Evolutionary conservation across 2,113 vertebrate genomes (phyloP), one percentile per base, ranked within the genome.

Genomic region (Leucosticte australis): DNA sequence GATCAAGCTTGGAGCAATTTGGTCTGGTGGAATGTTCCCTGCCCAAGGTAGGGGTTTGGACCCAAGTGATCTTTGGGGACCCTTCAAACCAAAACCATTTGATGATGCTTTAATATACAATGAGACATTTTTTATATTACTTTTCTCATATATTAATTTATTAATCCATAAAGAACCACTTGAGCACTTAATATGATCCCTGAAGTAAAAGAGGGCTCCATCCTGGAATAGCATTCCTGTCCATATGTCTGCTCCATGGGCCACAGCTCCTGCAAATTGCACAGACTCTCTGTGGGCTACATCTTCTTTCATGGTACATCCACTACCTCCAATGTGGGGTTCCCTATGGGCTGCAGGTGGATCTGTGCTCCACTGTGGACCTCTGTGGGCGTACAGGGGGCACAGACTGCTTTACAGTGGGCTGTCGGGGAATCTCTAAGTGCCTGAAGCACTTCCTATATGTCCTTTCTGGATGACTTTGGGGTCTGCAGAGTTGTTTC

Each of bases 291-390:
- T 33, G 11, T 53, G 52, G 53, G 53, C 30, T 60, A 11, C 22
- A 28, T 60, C 55, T 69, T 69, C 55, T 27, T 49, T 44, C 13
- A 52, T 23, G 24, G 11, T 31, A 39, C 7, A 31, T 30, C 8
- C 35, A 15, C 6, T 11, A 44, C 20, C 10, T 37, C 15, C 15
- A 17, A 0, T 0, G 0, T 55, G 35, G 42, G 2, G 15, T 27
- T 60, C 6, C 21, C 33, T 19, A 0, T 13, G 20, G 59, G 20
- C n/a, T 71, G 46, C 33, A 41, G 28, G 10, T 80, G 20, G 9
- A 14, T 68, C 3, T 49, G 20, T 60, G 35, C 15, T 74, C 15
- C 13, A 3, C 20, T 57, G 14, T 42, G 37, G 16, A n/a, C n/a
- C 5, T n/a, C 31, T 0, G 0, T 31, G 24, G 42, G 53, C 71